phyloP scores from a whole-genome alignment of 92 coral and sea anemone species.

The Epizoanthus ramosus region DNA sequence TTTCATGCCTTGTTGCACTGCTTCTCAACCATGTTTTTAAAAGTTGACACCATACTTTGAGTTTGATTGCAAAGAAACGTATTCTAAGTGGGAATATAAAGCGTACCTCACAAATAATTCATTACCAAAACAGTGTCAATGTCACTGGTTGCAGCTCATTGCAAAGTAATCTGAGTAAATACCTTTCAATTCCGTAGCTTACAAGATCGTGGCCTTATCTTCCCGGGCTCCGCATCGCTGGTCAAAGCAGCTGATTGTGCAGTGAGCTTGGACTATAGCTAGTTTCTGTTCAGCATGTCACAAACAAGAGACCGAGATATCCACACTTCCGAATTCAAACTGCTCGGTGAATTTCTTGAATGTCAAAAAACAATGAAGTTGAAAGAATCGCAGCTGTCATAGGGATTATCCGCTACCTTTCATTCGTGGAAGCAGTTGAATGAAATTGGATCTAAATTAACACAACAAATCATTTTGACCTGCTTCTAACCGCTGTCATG shows the following conservation, averaged over 20 bases:
- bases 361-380: conserved; percentile 10
- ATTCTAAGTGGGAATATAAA: not conserved
- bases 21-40: too few relatives aligned
- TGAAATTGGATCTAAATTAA: conserved; percentile 40
- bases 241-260: not conserved
- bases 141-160: conserved; percentile 18
- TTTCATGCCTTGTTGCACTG: too few relatives aligned
- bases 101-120: conserved; percentile 11
- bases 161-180: conserved; percentile 9
- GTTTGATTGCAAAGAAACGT: too few relatives aligned
- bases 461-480: conserved; percentile 40
- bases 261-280: not conserved
- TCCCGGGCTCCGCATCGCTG: conserved; percentile 23
- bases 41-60: too few relatives aligned
- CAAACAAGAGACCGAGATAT: not conserved
- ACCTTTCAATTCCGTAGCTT: not conserved
- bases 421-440: conserved; percentile 15
- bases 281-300: not conserved
- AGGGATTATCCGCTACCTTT: conserved; percentile 23
- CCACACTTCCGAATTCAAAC: conserved; percentile 14
- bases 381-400: conserved; percentile 29
- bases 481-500: conserved; percentile 15
- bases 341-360: not conserved
- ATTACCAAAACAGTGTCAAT: not conserved
- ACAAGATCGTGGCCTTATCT: not conserved